phyloP scores from a whole-genome alignment of 2,888 invertebrate species.

The Selenia dentaria region DNA sequence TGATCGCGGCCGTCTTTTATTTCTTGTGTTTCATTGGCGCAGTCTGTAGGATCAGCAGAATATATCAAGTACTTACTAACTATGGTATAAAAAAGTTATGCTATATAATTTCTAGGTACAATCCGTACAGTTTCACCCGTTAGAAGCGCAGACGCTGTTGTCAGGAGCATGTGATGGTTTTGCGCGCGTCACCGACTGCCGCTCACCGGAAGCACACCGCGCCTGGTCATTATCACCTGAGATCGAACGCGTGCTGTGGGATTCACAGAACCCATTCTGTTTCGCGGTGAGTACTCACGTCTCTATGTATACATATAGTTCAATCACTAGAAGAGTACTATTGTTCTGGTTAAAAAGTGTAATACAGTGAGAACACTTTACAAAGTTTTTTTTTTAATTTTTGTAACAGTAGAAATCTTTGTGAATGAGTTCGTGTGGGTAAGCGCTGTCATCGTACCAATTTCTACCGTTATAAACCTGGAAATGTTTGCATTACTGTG shows the following conservation, averaged over 20 bases:
- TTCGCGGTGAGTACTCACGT: slow-evolving; percentile 86
- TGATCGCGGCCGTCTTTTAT: too few relatives aligned
- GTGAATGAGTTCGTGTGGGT: too few relatives aligned
- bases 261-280: slow-evolving; percentile 90
- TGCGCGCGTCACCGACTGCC: slow-evolving; percentile 93
- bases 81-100: background rate
- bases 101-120: slow-evolving; percentile 83
- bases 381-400: too few relatives aligned
- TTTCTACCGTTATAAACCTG: too few relatives aligned
- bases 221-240: slow-evolving; percentile 91
- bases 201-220: slow-evolving; percentile 83
- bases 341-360: too few relatives aligned
- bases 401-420: too few relatives aligned
- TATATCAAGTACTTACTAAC: background rate
- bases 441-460: too few relatives aligned
- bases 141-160: slow-evolving; percentile 92
- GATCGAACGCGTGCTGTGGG: slow-evolving; percentile 95
- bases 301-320: background rate
- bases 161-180: slow-evolving; percentile 93
- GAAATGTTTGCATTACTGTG: too few relatives aligned
- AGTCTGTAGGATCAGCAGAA: background rate
- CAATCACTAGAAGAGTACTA: too few relatives aligned
- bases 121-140: slow-evolving; percentile 92
- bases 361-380: too few relatives aligned
- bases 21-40: too few relatives aligned